Evolutionary conservation across 2,797 vertebrate genomes (phyloP).

Genomic region (Enteromius argenteus): DNA sequence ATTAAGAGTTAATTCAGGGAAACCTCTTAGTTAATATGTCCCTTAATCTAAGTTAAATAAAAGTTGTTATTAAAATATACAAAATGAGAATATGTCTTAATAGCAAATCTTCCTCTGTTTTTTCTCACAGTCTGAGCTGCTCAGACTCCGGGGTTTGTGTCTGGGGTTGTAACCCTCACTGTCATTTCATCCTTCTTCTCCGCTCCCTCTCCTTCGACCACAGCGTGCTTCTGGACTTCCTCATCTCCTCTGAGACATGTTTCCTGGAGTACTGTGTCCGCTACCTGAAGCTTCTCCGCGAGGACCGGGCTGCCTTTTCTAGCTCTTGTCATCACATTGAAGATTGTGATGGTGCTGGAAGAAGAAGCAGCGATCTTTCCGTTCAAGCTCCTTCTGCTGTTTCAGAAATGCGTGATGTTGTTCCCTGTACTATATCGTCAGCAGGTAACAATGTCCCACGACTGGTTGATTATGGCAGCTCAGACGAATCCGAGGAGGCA

Average conservation of each 20-base stretch:
- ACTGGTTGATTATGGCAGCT: slow-evolving; percentile 90
- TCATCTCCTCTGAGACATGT: slow-evolving; percentile 95
- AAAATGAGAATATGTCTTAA: not conserved
- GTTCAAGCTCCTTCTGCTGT: not conserved
- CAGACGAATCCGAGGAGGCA: slow-evolving; percentile 86
- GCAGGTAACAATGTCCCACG: slow-evolving; percentile 23
- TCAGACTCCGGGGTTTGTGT: slow-evolving; percentile 63
- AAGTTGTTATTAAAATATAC: not conserved
- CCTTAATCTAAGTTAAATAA: too few species aligned
- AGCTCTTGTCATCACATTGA: slow-evolving; percentile 71
- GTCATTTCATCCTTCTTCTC: slow-evolving; percentile 87
- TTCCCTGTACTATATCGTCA: not conserved
- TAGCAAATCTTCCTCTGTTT: not conserved
- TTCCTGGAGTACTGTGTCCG: slow-evolving; percentile 93
- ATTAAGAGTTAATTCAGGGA: not conserved
- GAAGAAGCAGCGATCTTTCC: not conserved
- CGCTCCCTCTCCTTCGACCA: slow-evolving; percentile 87
- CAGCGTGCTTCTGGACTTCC: slow-evolving; percentile 90
- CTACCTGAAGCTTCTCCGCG: slow-evolving; percentile 86
- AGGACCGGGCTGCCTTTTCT: slow-evolving; percentile 79
- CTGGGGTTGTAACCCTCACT: slow-evolving; percentile 89
- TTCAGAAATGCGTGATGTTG: not conserved
- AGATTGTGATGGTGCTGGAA: not conserved
- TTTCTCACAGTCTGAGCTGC: slow-evolving; percentile 33
- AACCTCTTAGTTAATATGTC: not conserved